phyloP scores from a whole-genome alignment of 2,888 invertebrate genomes.

The Cosmopolites sordidus region DNA sequence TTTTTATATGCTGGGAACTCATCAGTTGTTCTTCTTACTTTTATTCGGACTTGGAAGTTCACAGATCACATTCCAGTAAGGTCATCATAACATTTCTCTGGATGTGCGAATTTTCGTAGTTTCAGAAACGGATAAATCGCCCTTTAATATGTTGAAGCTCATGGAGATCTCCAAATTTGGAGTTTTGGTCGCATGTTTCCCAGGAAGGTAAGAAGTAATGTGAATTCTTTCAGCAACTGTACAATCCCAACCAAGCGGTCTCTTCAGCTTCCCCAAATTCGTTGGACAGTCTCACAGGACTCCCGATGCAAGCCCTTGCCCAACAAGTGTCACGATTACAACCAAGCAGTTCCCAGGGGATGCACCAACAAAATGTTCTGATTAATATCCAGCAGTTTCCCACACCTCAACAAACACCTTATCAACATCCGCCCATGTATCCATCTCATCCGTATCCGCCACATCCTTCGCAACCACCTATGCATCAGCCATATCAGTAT shows the following conservation, averaged over 20 bases:
- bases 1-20: too few relatives aligned
- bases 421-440: constrained; percentile 40
- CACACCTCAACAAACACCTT: constrained; percentile 47
- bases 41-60: too few relatives aligned
- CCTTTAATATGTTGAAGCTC: too few relatives aligned
- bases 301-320: constrained; percentile 51
- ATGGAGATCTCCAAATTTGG: too few relatives aligned
- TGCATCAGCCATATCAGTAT: constrained; percentile 44
- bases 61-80: too few relatives aligned
- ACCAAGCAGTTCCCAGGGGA: constrained; percentile 42
- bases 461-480: constrained; percentile 27
- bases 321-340: constrained; percentile 49
- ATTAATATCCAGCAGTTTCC: constrained; percentile 63
- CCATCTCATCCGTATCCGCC: constrained; percentile 40
- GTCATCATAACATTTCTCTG: too few relatives aligned
- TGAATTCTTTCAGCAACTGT: constrained; percentile 43
- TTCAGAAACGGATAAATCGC: too few relatives aligned
- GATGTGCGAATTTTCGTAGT: too few relatives aligned
- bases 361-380: constrained; percentile 62
- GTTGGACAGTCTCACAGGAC: constrained; percentile 42
- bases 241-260: constrained; percentile 35
- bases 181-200: too few relatives aligned
- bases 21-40: too few relatives aligned
- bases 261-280: constrained; percentile 13
- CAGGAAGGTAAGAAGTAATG: too few relatives aligned